A percentile compares a stretch with the other conserved stretches of the same genome.
phyloP scores from a whole-genome alignment of 2,797 vertebrate genomes.

The Tachyglossus aculeatus region DNA sequence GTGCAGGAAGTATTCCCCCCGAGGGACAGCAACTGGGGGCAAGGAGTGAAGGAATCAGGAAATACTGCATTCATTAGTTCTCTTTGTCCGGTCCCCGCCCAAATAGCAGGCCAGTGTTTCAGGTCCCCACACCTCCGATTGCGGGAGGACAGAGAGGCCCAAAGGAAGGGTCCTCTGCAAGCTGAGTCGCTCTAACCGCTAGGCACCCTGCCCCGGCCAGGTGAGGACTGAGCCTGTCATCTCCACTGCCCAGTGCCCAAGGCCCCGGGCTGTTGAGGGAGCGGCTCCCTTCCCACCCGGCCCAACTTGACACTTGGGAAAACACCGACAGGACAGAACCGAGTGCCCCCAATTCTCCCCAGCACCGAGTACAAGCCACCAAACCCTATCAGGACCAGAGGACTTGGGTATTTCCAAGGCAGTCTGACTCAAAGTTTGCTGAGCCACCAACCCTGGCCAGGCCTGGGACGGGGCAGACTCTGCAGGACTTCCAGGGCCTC shows the following conservation, averaged over 20 bases:
- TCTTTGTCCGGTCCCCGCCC: too few species aligned
- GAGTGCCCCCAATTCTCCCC: constrained; percentile 15
- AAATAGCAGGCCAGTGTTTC: too few species aligned
- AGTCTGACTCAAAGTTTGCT: too few species aligned
- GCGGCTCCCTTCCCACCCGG: too few species aligned
- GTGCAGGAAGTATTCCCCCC: background rate
- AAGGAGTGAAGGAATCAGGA: constrained; percentile 24
- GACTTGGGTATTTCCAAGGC: constrained; percentile 25
- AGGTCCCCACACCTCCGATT: background rate
- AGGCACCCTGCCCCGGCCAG: too few species aligned
- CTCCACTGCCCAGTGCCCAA: background rate
- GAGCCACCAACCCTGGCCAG: too few species aligned
- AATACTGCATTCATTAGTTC: background rate
- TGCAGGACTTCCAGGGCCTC: too few species aligned
- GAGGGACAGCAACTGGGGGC: background rate
- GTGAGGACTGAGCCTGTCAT: background rate
- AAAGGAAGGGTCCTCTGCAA: too few species aligned
- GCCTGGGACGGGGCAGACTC: too few species aligned
- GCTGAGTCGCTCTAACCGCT: too few species aligned
- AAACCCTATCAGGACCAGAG: constrained; percentile 1
- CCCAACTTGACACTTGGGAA: too few species aligned
- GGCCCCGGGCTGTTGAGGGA: too few species aligned
- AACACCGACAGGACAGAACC: constrained; percentile 19
- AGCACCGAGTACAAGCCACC: background rate
- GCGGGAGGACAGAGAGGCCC: background rate